These are phyloP conservation scores for Anguilla japonica DNA, from an alignment of 2,113 vertebrate genomes.

Conservation along the genomic window DNA sequence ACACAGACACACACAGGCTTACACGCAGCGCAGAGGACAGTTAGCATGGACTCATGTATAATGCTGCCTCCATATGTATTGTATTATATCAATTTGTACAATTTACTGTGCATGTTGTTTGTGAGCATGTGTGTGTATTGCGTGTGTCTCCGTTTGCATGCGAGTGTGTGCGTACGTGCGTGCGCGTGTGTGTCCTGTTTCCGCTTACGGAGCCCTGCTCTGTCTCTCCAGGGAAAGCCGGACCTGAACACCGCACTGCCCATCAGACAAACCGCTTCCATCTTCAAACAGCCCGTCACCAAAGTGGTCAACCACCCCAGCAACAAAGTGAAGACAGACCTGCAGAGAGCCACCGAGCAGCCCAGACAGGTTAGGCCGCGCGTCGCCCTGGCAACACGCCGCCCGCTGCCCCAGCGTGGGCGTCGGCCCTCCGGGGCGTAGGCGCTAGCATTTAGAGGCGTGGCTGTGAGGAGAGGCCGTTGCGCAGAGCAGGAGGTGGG, in stretches of 20 bases:
- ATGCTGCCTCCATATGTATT: neutral
- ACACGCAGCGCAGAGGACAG: neutral
- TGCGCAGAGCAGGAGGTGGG: neutral
- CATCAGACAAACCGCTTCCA: slow-evolving; percentile 87
- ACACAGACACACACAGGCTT: neutral
- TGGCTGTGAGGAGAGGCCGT: neutral
- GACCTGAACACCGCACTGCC: slow-evolving; percentile 86
- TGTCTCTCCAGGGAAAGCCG: slow-evolving; percentile 73
- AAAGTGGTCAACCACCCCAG: slow-evolving; percentile 85
- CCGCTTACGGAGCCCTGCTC: neutral
- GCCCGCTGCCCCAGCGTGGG: neutral
- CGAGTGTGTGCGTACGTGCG: neutral
- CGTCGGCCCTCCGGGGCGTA: neutral
- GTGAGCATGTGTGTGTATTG: neutral
- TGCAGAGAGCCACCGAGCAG: slow-evolving; percentile 79
- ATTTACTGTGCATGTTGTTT: neutral
- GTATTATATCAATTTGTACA: neutral
- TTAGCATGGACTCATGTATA: neutral
- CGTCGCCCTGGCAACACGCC: neutral
- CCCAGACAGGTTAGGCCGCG: slow-evolving; percentile 76
- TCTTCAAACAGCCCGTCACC: slow-evolving; percentile 91
- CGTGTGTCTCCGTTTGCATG: neutral
- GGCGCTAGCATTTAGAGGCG: neutral
- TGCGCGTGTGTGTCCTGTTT: neutral
- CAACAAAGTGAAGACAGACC: slow-evolving; percentile 85